A percentile compares a stretch with the other conserved stretches of the same genome.
Evolutionary conservation across 2,113 vertebrate species (phyloP).

Genomic region (Podiceps cristatus): DNA sequence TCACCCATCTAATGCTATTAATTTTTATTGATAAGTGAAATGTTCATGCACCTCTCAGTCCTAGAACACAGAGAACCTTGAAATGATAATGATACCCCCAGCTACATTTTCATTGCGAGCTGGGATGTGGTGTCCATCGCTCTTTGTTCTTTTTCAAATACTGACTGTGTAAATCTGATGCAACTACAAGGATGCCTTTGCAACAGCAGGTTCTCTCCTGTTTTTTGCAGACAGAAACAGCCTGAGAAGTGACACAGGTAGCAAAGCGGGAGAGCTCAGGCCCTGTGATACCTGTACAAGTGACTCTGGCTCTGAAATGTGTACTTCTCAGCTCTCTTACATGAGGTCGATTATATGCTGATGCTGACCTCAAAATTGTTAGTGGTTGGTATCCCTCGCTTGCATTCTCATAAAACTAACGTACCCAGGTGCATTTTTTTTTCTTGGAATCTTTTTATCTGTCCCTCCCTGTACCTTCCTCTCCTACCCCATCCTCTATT

Average conservation of each 20-base stretch:
- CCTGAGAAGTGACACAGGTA: background rate
- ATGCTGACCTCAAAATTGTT: background rate
- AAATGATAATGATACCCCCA: background rate
- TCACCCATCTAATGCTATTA: background rate
- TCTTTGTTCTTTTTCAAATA: background rate
- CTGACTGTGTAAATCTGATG: background rate
- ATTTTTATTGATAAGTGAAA: conserved; percentile 51
- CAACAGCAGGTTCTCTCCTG: background rate
- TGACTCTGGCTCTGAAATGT: background rate
- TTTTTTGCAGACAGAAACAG: background rate
- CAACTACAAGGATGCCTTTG: background rate
- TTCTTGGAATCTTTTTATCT: background rate
- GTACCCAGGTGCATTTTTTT: background rate
- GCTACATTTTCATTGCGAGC: conserved; percentile 6
- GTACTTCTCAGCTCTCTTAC: background rate
- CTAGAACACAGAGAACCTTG: background rate
- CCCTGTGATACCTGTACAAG: background rate
- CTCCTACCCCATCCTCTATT: background rate
- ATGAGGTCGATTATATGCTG: background rate
- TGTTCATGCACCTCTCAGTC: background rate
- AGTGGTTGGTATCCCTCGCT: background rate
- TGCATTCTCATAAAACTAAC: background rate
- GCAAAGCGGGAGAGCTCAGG: background rate
- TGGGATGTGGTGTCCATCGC: background rate
- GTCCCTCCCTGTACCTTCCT: background rate